Conservation (phyloP, 2,888 invertebrate genomes). For the Drosophila anomelani region DNA sequence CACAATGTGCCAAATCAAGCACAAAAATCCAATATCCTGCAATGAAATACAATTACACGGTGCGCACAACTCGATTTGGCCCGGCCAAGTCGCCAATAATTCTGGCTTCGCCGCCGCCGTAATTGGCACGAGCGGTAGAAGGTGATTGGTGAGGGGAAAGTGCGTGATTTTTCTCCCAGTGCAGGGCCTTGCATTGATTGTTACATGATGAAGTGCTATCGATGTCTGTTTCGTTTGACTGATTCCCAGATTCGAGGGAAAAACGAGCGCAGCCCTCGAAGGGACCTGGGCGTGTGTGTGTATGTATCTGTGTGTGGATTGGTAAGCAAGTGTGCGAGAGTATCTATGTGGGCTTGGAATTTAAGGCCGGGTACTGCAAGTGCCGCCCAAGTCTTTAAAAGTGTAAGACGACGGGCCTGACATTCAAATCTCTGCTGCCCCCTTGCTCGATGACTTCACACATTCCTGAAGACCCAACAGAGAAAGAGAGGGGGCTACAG, state of each 20-base stretch:
- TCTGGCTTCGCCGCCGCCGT: slow-evolving; percentile 31
- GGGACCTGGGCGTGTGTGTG: slow-evolving; percentile 22
- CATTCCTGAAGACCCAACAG: slow-evolving; percentile 66
- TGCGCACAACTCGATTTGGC: slow-evolving; percentile 35
- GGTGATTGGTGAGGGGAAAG: neutral
- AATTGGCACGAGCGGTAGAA: slow-evolving; percentile 31
- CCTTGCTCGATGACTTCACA: slow-evolving; percentile 73
- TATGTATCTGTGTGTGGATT: slow-evolving; percentile 4
- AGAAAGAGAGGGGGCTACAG: slow-evolving; percentile 10
- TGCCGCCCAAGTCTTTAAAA: slow-evolving; percentile 77
- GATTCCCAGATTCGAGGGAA: slow-evolving; percentile 76
- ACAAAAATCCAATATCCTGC: slow-evolving; percentile 77
- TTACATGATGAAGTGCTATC: slow-evolving; percentile 76
- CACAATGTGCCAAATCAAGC: slow-evolving; percentile 78
- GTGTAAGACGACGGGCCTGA: slow-evolving; percentile 67
- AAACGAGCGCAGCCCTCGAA: slow-evolving; percentile 68
- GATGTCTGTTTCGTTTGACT: slow-evolving; percentile 78
- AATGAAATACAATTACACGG: slow-evolving; percentile 71
- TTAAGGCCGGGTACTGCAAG: slow-evolving; percentile 59
- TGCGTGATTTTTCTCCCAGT: slow-evolving; percentile 56
- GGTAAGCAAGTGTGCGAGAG: slow-evolving; percentile 1
- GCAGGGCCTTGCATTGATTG: slow-evolving; percentile 63
- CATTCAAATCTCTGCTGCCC: slow-evolving; percentile 68
- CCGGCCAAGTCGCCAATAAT: slow-evolving; percentile 21
- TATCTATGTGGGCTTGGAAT: slow-evolving; percentile 46